Evolutionary conservation across 2,113 vertebrate genomes (phyloP).

Genomic region (Nibea coibor): DNA sequence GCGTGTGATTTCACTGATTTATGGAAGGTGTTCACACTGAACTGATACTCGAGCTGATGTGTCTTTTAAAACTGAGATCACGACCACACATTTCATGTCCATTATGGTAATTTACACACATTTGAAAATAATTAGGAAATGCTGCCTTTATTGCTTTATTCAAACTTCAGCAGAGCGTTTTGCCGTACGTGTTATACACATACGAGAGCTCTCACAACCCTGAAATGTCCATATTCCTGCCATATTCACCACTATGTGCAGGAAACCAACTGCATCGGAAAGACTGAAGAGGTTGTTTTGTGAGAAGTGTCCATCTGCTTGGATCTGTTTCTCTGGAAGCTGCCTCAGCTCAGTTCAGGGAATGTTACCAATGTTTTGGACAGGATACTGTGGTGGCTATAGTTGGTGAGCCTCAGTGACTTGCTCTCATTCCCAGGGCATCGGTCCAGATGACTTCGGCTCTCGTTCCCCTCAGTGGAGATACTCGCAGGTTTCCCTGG

Average conservation of each 20-base stretch:
- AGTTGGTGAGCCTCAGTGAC: conserved; percentile 62
- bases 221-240: conserved; percentile 7
- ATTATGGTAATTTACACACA: neutral
- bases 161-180: neutral
- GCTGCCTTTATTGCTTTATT: neutral
- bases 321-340: conserved; percentile 51
- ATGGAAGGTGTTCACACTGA: neutral
- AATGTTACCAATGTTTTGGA: conserved; percentile 61
- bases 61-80: neutral
- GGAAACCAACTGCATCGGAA: conserved; percentile 41
- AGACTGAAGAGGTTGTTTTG: conserved; percentile 34
- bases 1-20: neutral
- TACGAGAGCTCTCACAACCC: neutral
- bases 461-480: conserved; percentile 27
- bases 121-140: conserved; percentile 1
- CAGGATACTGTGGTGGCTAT: conserved; percentile 68
- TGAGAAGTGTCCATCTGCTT: conserved; percentile 58
- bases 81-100: neutral
- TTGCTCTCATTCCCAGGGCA: conserved; percentile 62
- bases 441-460: conserved; percentile 51
- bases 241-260: conserved; percentile 35
- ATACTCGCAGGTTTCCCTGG: conserved; percentile 64
- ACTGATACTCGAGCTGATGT: neutral
- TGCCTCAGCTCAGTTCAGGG: conserved; percentile 58
- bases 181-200: neutral